Base-by-base conservation (phyloP, 2,888 invertebrate genomes). In the Dynastes maya region DNA sequence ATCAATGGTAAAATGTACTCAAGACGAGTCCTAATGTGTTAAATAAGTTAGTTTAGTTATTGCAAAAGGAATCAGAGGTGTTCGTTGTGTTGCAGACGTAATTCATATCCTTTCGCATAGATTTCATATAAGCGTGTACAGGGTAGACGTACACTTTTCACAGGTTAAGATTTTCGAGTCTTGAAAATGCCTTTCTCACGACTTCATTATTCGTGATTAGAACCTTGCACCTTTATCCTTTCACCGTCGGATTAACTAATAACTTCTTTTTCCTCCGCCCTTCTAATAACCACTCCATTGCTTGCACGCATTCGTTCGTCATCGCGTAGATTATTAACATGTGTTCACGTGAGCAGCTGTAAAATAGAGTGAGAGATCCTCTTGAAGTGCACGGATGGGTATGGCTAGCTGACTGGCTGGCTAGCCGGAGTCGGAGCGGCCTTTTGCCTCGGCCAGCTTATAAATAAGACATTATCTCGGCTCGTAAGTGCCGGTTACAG, bases 401-500 rank as follows among this genome's bases (percentile, higher is more conserved):
- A 29, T 72, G 58, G 58, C 40, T 58, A n/a, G 32, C 32, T 72
- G n/a, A 22, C 29, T 1, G 40, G 58, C 58, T 37, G 55, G 71
- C 71, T 37, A 27, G 53, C 32, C 11, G 58, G 72, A 72, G 72
- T 58, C 61, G 58, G 71, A 16, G n/a, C 55, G 40, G 72, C 45
- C 40, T 61, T 53, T 61, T 61, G 61, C 72, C 61, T 72, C 58
- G 27, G 22, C 29, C 45, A 72, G 81, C 86, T 86, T 86, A 87
- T 87, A 87, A 87, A 87, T 87, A 87, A 87, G 87, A 87, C 87
- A 87, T 87, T 87, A 87, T 87, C 87, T 87, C 79, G 79, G 82
- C 82, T 82, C 83, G 84, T 84, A 85, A 84, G 85, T 85, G 85
- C 84, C 84, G 86, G 84, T 85, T 85, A 85, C 85, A 82, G 85